Conservation (phyloP, 1,140 invertebrate species). For the Octopus bimaculoides region DNA sequence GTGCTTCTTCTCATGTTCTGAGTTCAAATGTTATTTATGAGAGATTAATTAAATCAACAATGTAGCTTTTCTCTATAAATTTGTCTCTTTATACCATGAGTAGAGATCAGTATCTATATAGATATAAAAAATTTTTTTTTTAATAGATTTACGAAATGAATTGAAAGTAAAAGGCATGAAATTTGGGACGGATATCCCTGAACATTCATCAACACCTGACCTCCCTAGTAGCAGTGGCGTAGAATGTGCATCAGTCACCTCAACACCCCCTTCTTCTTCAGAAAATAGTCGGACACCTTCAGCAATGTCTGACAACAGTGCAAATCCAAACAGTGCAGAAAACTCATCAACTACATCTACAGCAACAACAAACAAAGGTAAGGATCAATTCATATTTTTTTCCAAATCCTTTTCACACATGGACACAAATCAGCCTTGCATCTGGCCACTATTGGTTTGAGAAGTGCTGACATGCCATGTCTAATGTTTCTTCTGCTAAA, state of each 20-base stretch:
- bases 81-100: too few relatives aligned
- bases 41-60: too few relatives aligned
- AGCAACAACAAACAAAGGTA: constrained; percentile 1
- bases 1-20: too few relatives aligned
- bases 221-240: background rate
- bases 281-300: background rate
- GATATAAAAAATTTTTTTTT: background rate
- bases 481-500: too few relatives aligned
- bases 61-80: too few relatives aligned
- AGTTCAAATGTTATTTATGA: too few relatives aligned
- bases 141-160: background rate
- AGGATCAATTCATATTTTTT: background rate
- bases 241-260: background rate
- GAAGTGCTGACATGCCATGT: too few relatives aligned
- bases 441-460: too few relatives aligned
- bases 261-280: background rate
- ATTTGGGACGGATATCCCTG: background rate
- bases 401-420: too few relatives aligned
- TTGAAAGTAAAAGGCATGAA: background rate
- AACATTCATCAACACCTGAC: background rate
- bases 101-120: too few relatives aligned
- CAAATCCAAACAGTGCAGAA: background rate
- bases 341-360: background rate
- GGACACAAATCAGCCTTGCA: too few relatives aligned
- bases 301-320: background rate